A percentile compares a stretch with the other conserved stretches of the same genome.
Evolutionary conservation across 1,140 invertebrate species (phyloP).

Genomic region (Trachymyrmex septentrionalis): DNA sequence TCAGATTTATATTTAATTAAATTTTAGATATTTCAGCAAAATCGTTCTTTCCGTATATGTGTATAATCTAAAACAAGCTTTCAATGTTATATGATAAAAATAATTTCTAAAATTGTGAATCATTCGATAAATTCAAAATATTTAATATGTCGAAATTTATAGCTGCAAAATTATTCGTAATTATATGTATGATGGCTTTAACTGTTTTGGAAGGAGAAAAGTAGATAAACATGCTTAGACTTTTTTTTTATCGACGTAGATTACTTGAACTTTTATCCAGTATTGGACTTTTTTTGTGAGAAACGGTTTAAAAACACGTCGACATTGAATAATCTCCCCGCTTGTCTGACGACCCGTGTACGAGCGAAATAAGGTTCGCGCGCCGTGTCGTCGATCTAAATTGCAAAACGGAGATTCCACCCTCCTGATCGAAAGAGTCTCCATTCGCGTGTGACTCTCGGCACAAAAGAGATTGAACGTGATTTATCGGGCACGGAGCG

Average conservation of each 20-base stretch:
- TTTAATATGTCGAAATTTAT: background rate
- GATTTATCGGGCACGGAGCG: slow-evolving; percentile 48
- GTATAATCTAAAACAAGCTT: background rate
- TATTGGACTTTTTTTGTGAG: background rate
- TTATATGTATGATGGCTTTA: background rate
- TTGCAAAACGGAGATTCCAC: slow-evolving; percentile 61
- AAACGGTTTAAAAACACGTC: slow-evolving; percentile 19
- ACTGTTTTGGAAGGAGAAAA: background rate
- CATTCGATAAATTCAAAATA: background rate
- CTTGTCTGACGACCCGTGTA: slow-evolving; percentile 50
- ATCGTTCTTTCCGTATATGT: background rate
- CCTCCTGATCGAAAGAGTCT: slow-evolving; percentile 52
- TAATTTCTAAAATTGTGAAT: background rate
- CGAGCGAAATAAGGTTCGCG: slow-evolving; percentile 59
- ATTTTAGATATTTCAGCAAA: too few relatives aligned
- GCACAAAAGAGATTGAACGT: slow-evolving; percentile 57
- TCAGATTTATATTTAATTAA: too few relatives aligned
- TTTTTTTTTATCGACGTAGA: background rate
- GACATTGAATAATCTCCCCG: slow-evolving; percentile 43
- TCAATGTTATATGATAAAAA: background rate
- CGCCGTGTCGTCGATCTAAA: slow-evolving; percentile 52
- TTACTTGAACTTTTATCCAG: background rate
- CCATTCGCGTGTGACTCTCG: slow-evolving; percentile 16
- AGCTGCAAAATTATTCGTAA: background rate
- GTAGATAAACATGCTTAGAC: background rate